Evolutionary conservation across 2,888 invertebrate genomes (phyloP).

Genomic region (Eristalinus sepulchralis): DNA sequence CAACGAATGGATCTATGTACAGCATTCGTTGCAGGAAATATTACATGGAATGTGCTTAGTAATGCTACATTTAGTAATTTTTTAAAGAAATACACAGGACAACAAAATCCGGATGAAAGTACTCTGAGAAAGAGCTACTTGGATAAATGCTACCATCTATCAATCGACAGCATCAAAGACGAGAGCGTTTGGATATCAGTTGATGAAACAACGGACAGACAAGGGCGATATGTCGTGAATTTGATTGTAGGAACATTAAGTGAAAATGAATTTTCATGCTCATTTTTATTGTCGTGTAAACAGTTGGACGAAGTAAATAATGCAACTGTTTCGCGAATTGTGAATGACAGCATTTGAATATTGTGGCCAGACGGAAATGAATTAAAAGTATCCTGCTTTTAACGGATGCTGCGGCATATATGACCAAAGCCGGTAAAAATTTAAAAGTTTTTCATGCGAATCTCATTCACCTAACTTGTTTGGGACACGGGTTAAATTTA

Average conservation of each 20-base stretch:
- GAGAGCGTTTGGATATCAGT: slow-evolving; percentile 48
- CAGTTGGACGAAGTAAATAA: slow-evolving; percentile 43
- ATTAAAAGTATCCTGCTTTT: slow-evolving; percentile 32
- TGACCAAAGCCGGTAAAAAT: too few species aligned
- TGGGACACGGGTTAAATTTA: too few species aligned
- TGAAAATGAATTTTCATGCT: slow-evolving; percentile 43
- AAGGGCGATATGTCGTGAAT: slow-evolving; percentile 57
- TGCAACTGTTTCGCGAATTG: slow-evolving; percentile 43
- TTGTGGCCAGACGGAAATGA: slow-evolving; percentile 47
- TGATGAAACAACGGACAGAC: slow-evolving; percentile 54
- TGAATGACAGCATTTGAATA: slow-evolving; percentile 50
- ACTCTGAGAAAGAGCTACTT: too few species aligned
- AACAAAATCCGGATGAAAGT: too few species aligned
- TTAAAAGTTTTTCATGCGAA: too few species aligned
- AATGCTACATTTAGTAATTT: too few species aligned
- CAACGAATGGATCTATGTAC: slow-evolving; percentile 35
- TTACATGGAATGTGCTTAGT: too few species aligned
- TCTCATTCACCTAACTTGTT: too few species aligned
- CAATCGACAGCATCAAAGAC: slow-evolving; percentile 46
- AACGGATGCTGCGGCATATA: slow-evolving; percentile 28
- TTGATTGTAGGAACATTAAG: slow-evolving; percentile 40
- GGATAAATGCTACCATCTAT: slow-evolving; percentile 56
- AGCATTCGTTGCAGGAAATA: slow-evolving; percentile 46
- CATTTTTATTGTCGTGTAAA: slow-evolving; percentile 45
- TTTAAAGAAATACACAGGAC: too few species aligned